phyloP scores from a whole-genome alignment of 1,140 invertebrate species.

The Brachionus asplanchnoidis region DNA sequence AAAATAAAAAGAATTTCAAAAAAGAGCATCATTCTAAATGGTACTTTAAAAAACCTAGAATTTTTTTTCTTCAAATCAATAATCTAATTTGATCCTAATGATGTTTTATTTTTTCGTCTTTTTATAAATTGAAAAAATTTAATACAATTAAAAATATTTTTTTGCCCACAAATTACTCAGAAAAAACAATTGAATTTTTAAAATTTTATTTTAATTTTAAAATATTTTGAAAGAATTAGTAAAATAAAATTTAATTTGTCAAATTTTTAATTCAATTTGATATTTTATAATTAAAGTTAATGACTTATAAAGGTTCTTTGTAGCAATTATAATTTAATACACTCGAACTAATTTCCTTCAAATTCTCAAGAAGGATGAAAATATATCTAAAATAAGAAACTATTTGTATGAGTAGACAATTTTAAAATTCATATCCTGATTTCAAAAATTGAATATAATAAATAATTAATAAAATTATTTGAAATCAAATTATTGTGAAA shows the following conservation, averaged over 20 bases:
- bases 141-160: too few relatives aligned
- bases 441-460: not conserved
- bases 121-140: too few relatives aligned
- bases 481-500: not conserved
- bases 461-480: not conserved
- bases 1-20: too few relatives aligned
- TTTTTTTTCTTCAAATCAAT: too few relatives aligned
- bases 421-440: not conserved
- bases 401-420: not conserved
- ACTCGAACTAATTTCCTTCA: not conserved
- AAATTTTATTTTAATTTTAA: too few relatives aligned
- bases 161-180: too few relatives aligned
- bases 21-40: too few relatives aligned
- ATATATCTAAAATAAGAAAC: not conserved
- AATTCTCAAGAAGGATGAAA: not conserved
- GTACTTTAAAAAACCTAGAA: too few relatives aligned
- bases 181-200: too few relatives aligned
- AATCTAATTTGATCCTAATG: too few relatives aligned
- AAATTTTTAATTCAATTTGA: not conserved
- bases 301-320: not conserved
- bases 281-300: not conserved
- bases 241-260: not conserved
- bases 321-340: not conserved
- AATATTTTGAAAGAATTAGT: too few relatives aligned
- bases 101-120: too few relatives aligned